Evolutionary conservation across 1,140 invertebrate genomes (phyloP).

Genomic region (Rhizoglyphus robini): DNA sequence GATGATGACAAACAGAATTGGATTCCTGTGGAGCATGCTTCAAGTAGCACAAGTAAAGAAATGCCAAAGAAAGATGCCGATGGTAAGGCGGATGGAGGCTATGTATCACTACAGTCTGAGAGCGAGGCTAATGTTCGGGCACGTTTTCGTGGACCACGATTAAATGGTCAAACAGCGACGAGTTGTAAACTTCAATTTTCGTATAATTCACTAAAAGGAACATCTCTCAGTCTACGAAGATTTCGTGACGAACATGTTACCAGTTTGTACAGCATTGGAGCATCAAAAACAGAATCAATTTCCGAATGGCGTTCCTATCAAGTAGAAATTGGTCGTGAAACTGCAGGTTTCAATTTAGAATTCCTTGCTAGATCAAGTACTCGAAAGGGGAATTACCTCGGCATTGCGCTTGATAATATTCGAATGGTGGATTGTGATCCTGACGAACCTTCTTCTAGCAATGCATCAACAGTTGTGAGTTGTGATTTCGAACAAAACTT

Average conservation of each 20-base stretch:
- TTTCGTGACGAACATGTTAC: neutral
- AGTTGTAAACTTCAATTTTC: neutral
- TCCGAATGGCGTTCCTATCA: neutral
- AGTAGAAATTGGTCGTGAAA: neutral
- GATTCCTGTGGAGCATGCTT: neutral
- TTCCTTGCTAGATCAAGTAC: neutral
- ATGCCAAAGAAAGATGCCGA: neutral
- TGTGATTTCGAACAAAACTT: neutral
- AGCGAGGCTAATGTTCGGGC: neutral
- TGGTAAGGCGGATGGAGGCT: neutral
- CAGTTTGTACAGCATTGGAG: neutral
- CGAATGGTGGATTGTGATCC: neutral
- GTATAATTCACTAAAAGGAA: neutral
- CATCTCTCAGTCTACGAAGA: neutral
- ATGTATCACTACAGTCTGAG: neutral
- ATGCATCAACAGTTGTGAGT: neutral
- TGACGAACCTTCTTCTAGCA: neutral
- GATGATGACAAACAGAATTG: neutral
- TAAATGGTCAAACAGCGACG: neutral
- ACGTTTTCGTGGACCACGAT: neutral
- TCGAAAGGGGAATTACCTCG: neutral
- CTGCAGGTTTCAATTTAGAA: neutral
- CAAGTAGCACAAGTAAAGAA: neutral
- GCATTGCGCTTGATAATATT: neutral
- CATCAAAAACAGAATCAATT: too few species aligned